These are phyloP conservation scores for Nemotelus pantherinus DNA, from an alignment of 2,888 invertebrate species.

Conservation along the genomic window DNA sequence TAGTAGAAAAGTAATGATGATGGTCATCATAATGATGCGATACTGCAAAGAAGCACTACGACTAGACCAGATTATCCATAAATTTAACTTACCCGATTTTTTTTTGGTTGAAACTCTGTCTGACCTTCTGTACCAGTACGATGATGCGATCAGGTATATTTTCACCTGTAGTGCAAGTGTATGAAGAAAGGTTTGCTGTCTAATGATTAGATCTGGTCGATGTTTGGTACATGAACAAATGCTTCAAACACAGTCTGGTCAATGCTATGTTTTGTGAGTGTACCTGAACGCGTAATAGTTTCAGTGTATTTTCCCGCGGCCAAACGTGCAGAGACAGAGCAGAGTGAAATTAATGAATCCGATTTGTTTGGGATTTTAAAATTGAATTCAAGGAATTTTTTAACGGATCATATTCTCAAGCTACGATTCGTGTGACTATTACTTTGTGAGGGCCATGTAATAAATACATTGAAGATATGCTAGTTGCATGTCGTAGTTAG, in stretches of 20 bases:
- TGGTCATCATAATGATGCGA: conserved; percentile 28
- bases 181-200: conserved; percentile 19
- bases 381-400: conserved; percentile 41
- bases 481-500: background rate
- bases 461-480: background rate
- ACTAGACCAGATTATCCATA: conserved; percentile 39
- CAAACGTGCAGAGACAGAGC: conserved; percentile 25
- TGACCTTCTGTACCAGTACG: conserved; percentile 21
- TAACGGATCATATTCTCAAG: background rate
- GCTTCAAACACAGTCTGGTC: too few relatives aligned
- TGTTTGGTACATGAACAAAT: background rate
- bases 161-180: conserved; percentile 10
- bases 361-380: conserved; percentile 41
- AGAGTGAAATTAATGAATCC: conserved; percentile 44
- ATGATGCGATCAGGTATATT: conserved; percentile 28
- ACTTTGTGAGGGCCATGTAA: background rate
- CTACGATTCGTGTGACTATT: background rate
- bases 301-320: conserved; percentile 8
- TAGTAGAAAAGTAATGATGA: conserved; percentile 16
- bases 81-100: conserved; percentile 38
- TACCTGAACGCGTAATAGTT: conserved; percentile 19
- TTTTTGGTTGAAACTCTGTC: background rate
- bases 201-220: background rate
- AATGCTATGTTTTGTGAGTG: background rate
- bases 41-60: background rate